Evolutionary conservation across 53 echinoderm and acorn worm species (phyloP).

Genomic region (Pentamera pediparva): DNA sequence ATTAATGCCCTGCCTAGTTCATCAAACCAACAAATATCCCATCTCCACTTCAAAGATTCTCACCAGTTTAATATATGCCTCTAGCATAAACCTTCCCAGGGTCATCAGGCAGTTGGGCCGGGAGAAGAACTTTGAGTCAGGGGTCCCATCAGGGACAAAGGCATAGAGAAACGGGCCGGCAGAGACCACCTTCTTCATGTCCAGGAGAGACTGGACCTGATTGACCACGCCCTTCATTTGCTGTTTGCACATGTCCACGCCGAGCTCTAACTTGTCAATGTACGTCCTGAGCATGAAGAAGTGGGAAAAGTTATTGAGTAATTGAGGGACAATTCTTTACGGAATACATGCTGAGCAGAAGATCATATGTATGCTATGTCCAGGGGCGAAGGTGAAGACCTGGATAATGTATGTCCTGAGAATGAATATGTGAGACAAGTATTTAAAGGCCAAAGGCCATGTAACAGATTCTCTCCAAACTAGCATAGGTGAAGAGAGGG

Average conservation of each 20-base stretch:
- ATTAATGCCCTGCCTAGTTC: too few relatives aligned
- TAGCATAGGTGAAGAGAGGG: too few relatives aligned
- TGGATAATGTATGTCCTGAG: too few relatives aligned
- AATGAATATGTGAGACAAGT: too few relatives aligned
- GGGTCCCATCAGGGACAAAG: slow-evolving; percentile 85
- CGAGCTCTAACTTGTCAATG: slow-evolving; percentile 57
- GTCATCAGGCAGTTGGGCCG: slow-evolving; percentile 80
- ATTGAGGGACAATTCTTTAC: too few relatives aligned
- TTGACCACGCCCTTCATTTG: slow-evolving; percentile 79
- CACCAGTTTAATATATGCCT: slow-evolving; percentile 94
- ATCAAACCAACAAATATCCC: too few relatives aligned
- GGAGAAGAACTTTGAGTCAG: slow-evolving; percentile 79
- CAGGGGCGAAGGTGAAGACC: too few relatives aligned
- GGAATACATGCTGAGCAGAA: too few relatives aligned
- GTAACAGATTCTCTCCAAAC: too few relatives aligned
- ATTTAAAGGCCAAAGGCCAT: too few relatives aligned
- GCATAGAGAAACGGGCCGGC: slow-evolving; percentile 98
- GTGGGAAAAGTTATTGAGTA: not conserved
- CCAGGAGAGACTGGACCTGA: slow-evolving; percentile 82
- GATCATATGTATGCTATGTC: too few relatives aligned
- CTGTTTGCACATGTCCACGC: slow-evolving; percentile 71
- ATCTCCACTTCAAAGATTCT: too few relatives aligned
- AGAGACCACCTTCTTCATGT: slow-evolving; percentile 92
- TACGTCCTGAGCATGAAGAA: slow-evolving; percentile 43
- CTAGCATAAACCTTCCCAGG: slow-evolving; percentile 82